Base-by-base conservation (phyloP, 1,140 invertebrate genomes). In the Bombus haemorrhoidalis region DNA sequence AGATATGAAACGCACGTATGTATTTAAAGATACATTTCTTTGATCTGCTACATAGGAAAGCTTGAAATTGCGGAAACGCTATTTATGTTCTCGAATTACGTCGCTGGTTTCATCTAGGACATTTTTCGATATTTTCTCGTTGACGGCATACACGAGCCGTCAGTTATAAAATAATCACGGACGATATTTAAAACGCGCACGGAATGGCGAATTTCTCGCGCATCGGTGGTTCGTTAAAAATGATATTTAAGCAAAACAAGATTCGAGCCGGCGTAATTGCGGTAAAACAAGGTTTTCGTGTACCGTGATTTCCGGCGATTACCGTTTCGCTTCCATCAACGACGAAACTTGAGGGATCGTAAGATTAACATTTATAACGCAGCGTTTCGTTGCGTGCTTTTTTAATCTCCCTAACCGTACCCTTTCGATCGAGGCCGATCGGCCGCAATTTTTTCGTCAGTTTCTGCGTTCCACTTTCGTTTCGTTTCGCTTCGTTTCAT, bases 281-380 rank as follows among this genome's bases (percentile, higher is more conserved):
- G 28, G 41, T 10, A 77, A 57, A 85, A 80, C 77, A 73, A 71
- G 57, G 25, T 85, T 73, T 64, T 32, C 83, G 77, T 37, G 57
- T 22, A 3, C 32, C 32, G 43, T 47, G 68, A 69, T 79, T 80
- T 73, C 43, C 77, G 41, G 5, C 83, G 53, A 85, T 85, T 85
- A 79, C 28, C 41, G 57, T 80, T 85, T 59, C 83, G 32, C 28
- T 41, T 80, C 34, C 57, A 85, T 72, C 76, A 73, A n/a, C 76
- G 28, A 64, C 64, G 53, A 15, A 53, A 64, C 72, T 84, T 25
- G 76, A 72, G 32, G 32, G 41, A 73, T 85, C 57, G 77, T 22
- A 9, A 22, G 13, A 43, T 85, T 80, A 85, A 85, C 83, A 85
- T 85, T 80, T 85, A 80, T 85, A 73, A 80, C 83, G 41, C 71